A percentile compares a stretch with the other conserved stretches of the same genome.
phyloP scores from a whole-genome alignment of 1,140 invertebrate species.

The Zophobas atratus region DNA sequence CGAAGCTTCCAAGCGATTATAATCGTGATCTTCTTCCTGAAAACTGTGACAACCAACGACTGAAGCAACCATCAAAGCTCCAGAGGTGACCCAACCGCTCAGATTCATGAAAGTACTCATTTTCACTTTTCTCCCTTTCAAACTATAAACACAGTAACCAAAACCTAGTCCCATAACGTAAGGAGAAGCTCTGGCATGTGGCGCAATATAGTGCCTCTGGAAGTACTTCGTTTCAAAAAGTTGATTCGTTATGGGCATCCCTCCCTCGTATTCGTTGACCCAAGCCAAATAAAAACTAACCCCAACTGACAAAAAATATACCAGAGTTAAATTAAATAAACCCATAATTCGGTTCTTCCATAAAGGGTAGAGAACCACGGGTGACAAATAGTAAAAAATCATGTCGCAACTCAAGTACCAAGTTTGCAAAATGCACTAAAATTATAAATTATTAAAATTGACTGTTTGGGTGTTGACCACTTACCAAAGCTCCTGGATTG shows the following conservation, averaged over 20 bases:
- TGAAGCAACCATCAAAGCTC: conserved; percentile 24
- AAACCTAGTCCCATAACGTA: conserved; percentile 53
- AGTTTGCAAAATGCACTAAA: conserved; percentile 74
- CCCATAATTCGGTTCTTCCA: conserved; percentile 55
- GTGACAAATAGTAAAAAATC: conserved; percentile 72
- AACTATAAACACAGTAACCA: conserved; percentile 45
- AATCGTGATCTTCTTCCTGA: conserved; percentile 52
- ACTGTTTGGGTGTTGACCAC: not conserved
- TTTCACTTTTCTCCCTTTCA: conserved; percentile 48
- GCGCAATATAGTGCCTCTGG: conserved; percentile 47
- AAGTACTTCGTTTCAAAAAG: conserved; percentile 50
- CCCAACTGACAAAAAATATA: conserved; percentile 34
- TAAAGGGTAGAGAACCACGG: conserved; percentile 70
- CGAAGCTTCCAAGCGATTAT: conserved; percentile 48
- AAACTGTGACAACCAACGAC: conserved; percentile 47
- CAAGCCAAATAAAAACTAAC: conserved; percentile 54
- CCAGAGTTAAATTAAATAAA: conserved; percentile 17
- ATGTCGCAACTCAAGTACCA: conserved; percentile 79
- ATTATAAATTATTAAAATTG: conserved; percentile 51
- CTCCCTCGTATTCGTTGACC: conserved; percentile 52
- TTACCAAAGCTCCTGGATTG: conserved; percentile 58
- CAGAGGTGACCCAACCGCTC: conserved; percentile 44
- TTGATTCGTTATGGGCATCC: conserved; percentile 44
- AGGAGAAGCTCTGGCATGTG: conserved; percentile 49
- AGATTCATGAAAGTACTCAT: conserved; percentile 26